These are phyloP conservation scores for Scomber japonicus DNA, from an alignment of 2,113 vertebrate genomes.

Conservation along the genomic window DNA sequence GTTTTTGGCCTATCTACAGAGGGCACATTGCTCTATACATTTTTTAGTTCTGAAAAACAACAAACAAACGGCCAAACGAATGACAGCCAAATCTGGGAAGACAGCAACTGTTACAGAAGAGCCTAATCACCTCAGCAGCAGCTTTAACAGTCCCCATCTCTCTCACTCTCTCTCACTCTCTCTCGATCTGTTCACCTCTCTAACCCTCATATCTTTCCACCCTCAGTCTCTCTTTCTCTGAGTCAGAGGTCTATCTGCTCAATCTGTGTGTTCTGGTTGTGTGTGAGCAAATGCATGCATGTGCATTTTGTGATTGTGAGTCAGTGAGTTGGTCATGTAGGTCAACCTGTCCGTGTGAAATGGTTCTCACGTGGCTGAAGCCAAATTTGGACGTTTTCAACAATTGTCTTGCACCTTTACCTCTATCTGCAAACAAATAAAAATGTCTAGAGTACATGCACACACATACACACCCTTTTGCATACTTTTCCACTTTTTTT, in stretches of 20 bases:
- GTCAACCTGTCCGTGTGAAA: slow-evolving; percentile 25
- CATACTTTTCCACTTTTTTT: not conserved
- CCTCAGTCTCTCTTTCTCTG: slow-evolving; percentile 40
- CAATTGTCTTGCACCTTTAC: slow-evolving; percentile 45
- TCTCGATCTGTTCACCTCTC: slow-evolving; percentile 22
- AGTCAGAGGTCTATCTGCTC: slow-evolving; percentile 52
- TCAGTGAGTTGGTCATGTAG: not conserved
- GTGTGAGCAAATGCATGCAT: slow-evolving; percentile 21
- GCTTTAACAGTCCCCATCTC: slow-evolving; percentile 65
- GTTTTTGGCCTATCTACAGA: slow-evolving; percentile 77
- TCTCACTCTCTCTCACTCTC: slow-evolving; percentile 25
- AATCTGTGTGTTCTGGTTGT: slow-evolving; percentile 61
- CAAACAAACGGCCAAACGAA: slow-evolving; percentile 78
- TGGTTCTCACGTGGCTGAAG: slow-evolving; percentile 31
- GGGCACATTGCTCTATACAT: slow-evolving; percentile 70
- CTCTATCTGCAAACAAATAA: slow-evolving; percentile 56
- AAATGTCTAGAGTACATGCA: not conserved
- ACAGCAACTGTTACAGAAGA: slow-evolving; percentile 67
- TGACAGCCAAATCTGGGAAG: slow-evolving; percentile 75
- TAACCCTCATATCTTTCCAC: slow-evolving; percentile 48
- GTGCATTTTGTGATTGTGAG: slow-evolving; percentile 57
- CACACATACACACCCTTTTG: not conserved
- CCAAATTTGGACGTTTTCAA: slow-evolving; percentile 43
- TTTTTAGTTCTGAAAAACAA: slow-evolving; percentile 63
- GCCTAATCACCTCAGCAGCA: slow-evolving; percentile 76